A percentile compares a stretch with the other conserved stretches of the same genome.
Conservation (phyloP, 35 echinoderm and acorn worm species). For the Apostichopus parvimensis region DNA sequence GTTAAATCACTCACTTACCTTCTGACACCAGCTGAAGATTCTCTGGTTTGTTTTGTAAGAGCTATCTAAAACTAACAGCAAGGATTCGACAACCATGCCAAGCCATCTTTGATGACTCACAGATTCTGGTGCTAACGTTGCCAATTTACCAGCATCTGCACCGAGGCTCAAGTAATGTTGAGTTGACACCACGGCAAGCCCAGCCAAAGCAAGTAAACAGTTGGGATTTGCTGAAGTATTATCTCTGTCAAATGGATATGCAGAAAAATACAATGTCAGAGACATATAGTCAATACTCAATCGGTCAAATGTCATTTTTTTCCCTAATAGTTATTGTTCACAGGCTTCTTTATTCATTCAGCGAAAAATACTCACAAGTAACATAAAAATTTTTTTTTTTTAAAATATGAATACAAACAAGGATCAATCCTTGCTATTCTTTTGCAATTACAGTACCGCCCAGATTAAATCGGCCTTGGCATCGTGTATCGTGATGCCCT, state of each 20-base stretch:
- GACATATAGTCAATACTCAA: no score
- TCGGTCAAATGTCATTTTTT: no score
- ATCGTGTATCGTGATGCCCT: no score
- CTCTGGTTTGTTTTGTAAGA: conserved; percentile 17
- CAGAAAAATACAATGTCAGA: background rate
- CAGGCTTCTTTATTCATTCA: no score
- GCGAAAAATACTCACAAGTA: no score
- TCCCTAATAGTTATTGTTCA: no score
- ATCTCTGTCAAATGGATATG: conserved; percentile 5
- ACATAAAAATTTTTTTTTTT: no score
- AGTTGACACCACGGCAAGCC: conserved; percentile 22
- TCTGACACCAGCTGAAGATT: conserved; percentile 57
- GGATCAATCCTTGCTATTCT: no score
- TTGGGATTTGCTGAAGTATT: conserved; percentile 49
- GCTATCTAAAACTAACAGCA: conserved; percentile 30
- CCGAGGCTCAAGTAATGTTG: conserved; percentile 47
- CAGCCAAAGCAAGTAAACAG: conserved; percentile 39
- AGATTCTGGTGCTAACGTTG: conserved; percentile 37
- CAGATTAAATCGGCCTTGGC: no score
- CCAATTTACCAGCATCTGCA: conserved; percentile 6
- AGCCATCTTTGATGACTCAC: conserved; percentile 53
- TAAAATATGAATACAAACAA: no score
- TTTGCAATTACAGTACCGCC: no score
- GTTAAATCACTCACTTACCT: background rate
- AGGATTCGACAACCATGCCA: conserved; percentile 28